Conservation (phyloP, 2,113 vertebrate species). For the Prunella himalayana region DNA sequence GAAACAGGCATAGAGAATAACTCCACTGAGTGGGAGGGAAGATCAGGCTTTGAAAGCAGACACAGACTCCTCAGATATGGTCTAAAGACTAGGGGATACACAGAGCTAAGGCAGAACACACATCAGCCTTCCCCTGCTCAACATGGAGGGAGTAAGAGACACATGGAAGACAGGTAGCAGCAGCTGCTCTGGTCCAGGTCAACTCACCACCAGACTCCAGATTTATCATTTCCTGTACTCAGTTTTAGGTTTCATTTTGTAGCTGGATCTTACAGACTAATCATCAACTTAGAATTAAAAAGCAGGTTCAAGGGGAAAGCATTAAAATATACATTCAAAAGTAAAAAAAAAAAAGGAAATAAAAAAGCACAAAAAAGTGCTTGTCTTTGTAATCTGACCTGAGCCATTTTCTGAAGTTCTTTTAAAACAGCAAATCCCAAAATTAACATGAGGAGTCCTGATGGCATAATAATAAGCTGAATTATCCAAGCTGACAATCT, state of each 20-base stretch:
- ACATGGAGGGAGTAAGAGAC: background rate
- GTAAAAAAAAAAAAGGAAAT: background rate
- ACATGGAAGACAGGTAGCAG: background rate
- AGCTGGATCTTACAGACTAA: background rate
- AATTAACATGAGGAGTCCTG: background rate
- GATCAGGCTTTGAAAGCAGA: background rate
- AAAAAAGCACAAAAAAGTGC: background rate
- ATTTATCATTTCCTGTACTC: background rate
- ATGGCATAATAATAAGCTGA: background rate
- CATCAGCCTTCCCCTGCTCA: background rate
- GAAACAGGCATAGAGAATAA: background rate
- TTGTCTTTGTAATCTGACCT: background rate
- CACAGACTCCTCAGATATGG: background rate
- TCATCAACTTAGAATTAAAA: background rate
- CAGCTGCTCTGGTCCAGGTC: background rate
- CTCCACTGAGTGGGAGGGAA: background rate
- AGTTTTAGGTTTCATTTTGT: background rate
- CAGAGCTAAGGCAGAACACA: background rate
- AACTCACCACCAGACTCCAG: background rate
- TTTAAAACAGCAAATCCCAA: background rate
- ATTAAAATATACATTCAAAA: background rate
- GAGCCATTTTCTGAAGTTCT: background rate
- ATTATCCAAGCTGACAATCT: background rate
- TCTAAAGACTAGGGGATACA: background rate
- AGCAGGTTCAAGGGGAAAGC: background rate